Evolutionary conservation across 2,797 vertebrate species (phyloP).

Genomic region (Hephaestus fuliginosus): DNA sequence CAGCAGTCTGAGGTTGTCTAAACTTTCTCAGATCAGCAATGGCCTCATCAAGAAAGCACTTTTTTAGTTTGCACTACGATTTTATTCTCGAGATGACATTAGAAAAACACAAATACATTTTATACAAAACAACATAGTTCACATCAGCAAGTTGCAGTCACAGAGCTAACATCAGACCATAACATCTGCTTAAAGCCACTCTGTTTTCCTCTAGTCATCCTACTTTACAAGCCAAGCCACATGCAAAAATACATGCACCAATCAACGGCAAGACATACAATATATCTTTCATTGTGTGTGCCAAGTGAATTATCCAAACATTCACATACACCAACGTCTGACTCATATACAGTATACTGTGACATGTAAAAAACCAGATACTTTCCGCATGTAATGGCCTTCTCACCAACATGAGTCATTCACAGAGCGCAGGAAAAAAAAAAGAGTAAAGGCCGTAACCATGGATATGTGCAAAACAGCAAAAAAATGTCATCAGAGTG

Average conservation of each 20-base stretch:
- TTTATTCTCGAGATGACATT: conserved; percentile 70
- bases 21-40: conserved; percentile 13
- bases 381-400: conserved; percentile 60
- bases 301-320: conserved; percentile 52
- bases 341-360: conserved; percentile 59
- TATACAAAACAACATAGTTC: conserved; percentile 55
- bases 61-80: conserved; percentile 55
- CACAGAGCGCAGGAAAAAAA: conserved; percentile 49
- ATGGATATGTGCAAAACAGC: conserved; percentile 80
- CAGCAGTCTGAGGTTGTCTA: conserved; percentile 24
- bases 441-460: conserved; percentile 58
- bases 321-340: conserved; percentile 45
- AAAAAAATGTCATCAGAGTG: conserved; percentile 44
- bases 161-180: conserved; percentile 58
- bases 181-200: conserved; percentile 44
- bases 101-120: conserved; percentile 55
- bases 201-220: conserved; percentile 53
- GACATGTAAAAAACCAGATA: conserved; percentile 54
- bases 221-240: conserved; percentile 69
- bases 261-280: conserved; percentile 54
- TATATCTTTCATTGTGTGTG: conserved; percentile 53
- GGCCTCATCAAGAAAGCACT: conserved; percentile 48
- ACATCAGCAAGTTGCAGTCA: conserved; percentile 76
- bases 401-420: conserved; percentile 61
- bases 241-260: conserved; percentile 73